Percentiles rank a stretch among this genome's conserved stretches.
These are phyloP conservation scores for Brachyhypopomus gauderio DNA, from an alignment of 2,113 vertebrate genomes.

Conservation along the genomic window DNA sequence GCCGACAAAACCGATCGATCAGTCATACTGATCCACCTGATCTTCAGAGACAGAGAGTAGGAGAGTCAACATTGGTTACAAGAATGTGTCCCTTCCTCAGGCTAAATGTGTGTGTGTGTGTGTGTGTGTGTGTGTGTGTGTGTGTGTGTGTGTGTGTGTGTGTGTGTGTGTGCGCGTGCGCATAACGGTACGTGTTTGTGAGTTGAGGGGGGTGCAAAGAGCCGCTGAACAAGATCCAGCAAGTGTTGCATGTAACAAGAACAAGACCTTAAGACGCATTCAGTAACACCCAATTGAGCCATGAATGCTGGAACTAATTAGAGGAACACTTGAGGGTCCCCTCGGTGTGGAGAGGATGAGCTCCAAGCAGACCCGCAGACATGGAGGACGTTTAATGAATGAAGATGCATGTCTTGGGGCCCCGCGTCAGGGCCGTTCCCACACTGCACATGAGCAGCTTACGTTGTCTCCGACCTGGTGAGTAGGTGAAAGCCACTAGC, in stretches of 20 bases:
- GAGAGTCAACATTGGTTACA: slow-evolving; percentile 37
- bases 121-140: neutral
- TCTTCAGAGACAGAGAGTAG: slow-evolving; percentile 26
- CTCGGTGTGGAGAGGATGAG: slow-evolving; percentile 26
- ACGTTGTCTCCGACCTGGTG: neutral
- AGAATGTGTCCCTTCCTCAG: slow-evolving; percentile 17
- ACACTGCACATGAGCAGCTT: slow-evolving; percentile 11
- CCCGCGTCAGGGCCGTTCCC: neutral
- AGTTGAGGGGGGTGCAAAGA: neutral
- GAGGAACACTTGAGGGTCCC: slow-evolving; percentile 30
- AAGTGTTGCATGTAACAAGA: neutral
- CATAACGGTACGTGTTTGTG: neutral
- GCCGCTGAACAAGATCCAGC: slow-evolving; percentile 23
- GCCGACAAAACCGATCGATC: slow-evolving; percentile 3
- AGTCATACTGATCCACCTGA: slow-evolving; percentile 36
- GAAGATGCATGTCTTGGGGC: neutral
- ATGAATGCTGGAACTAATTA: slow-evolving; percentile 39
- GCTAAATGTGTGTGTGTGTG: slow-evolving; percentile 21
- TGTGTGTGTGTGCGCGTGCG: slow-evolving; percentile 8
- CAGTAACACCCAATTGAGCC: slow-evolving; percentile 1
- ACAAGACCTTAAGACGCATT: slow-evolving; percentile 2
- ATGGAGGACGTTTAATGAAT: slow-evolving; percentile 35
- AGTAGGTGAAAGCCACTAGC: slow-evolving; percentile 11
- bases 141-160: slow-evolving; percentile 29
- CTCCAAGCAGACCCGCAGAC: neutral